Base-by-base conservation (phyloP, 1,140 invertebrate genomes). In the Drosophila suzukii region DNA sequence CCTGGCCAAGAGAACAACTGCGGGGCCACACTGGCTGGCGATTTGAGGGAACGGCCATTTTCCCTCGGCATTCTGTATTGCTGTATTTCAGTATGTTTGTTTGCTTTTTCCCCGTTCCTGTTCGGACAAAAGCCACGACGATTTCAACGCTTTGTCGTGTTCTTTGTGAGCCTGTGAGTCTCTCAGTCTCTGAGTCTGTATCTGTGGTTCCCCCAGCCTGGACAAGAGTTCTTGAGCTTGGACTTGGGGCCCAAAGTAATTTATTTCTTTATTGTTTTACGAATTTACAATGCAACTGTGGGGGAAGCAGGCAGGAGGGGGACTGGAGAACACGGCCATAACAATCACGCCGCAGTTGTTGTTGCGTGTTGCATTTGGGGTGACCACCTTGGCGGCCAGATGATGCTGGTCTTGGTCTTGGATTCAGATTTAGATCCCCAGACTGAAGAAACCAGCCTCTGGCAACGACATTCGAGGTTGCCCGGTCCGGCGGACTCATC, bases 251-350 rank as follows among this genome's bases (percentile, higher is more conserved):
- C 85, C 89, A 91, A 91, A 91, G 89, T 91, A 91, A 91, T 91
- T 91, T 91, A 91, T 91, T 91, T 91, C 89, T 91, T 91, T 91
- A 91, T 91, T 91, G 89, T 91, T 91, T 91, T 91, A 91, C 89
- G 89, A 91, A 91, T 86, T 91, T 91, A 91, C 89, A 91, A 90
- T 91, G 86, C 81, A 89, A 89, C 84, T 84, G 84, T 50, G 47
- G 27, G 47, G 47, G 3, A 68, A 73, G 75, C 54, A 88, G 83
- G 76, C 81, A 83, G 79, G 77, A 43, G 60, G 27, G 20, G 20
- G 17, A 13, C 38, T 58, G 62, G 56, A 62, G 72, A 83, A 79
- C 81, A 83, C 68, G 84, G 86, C 81, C 82, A 90, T 90, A 90
- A 90, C 80, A 89, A 89, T 89, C 84, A 89, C 84, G 84, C 80